Percentiles rank a stretch among this genome's conserved stretches.
phyloP scores from a whole-genome alignment of 1,140 invertebrate species.

The Atta texana region DNA sequence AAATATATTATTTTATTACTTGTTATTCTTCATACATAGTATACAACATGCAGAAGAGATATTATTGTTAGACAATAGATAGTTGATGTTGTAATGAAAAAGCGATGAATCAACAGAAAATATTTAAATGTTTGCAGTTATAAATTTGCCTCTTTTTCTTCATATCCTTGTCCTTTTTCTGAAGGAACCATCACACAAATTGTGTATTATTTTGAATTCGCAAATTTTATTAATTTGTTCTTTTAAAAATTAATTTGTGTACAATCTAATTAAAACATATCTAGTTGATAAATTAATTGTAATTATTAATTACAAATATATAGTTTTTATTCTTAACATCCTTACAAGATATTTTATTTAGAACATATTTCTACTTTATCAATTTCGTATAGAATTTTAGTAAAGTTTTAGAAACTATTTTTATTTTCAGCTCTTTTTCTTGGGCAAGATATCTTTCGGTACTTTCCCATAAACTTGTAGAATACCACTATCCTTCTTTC shows the following conservation, averaged over 20 bases:
- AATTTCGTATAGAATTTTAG: background rate
- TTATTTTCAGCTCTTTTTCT: background rate
- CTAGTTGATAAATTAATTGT: background rate
- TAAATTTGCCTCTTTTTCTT: constrained; percentile 62
- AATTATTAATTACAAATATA: constrained; percentile 18
- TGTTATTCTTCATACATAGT: constrained; percentile 79
- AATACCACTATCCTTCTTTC: constrained; percentile 71
- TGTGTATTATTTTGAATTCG: background rate
- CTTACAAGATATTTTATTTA: background rate
- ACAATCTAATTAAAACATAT: background rate
- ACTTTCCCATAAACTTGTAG: constrained; percentile 83
- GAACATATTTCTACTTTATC: background rate
- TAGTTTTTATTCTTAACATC: constrained; percentile 5
- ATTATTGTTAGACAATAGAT: constrained; percentile 74
- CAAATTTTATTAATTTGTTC: background rate
- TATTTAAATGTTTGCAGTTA: constrained; percentile 73
- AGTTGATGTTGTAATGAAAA: constrained; percentile 72
- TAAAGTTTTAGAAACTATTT: background rate
- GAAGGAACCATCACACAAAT: background rate
- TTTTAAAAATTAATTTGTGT: background rate
- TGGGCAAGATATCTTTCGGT: constrained; percentile 40
- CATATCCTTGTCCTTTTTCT: background rate
- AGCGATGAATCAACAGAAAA: constrained; percentile 72
- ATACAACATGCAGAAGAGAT: constrained; percentile 72
- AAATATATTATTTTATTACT: constrained; percentile 83